A percentile compares a stretch with the other conserved stretches of the same genome.
phyloP scores from a whole-genome alignment of 2,797 vertebrate species.

The Rhadinocentrus ornatus region DNA sequence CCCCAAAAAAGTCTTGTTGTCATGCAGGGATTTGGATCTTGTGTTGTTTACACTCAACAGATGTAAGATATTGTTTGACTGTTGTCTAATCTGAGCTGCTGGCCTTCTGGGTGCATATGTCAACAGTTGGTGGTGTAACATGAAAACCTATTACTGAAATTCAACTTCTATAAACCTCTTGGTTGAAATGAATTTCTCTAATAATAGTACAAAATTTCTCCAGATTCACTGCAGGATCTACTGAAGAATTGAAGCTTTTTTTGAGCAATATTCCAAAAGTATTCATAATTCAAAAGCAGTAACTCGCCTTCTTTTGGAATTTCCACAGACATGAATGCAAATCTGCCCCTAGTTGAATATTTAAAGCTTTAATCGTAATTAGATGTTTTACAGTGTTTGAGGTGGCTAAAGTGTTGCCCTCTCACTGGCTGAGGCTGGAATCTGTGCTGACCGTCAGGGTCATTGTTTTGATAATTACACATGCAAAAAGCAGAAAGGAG shows the following conservation, averaged over 20 bases:
- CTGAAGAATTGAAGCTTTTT: slow-evolving; percentile 14
- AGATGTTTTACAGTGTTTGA: slow-evolving; percentile 54
- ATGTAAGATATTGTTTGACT: slow-evolving; percentile 17
- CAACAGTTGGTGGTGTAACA: not conserved
- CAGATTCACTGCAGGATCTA: not conserved
- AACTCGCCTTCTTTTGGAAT: slow-evolving; percentile 6
- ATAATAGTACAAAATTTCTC: not conserved
- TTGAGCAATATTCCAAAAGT: not conserved
- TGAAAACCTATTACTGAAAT: no score
- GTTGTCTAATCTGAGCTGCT: slow-evolving; percentile 31
- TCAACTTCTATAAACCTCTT: not conserved
- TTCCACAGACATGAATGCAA: slow-evolving; percentile 16
- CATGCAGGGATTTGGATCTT: slow-evolving; percentile 34
- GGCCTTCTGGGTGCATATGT: slow-evolving; percentile 14
- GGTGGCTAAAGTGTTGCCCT: slow-evolving; percentile 54
- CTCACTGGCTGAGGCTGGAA: slow-evolving; percentile 54
- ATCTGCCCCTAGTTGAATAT: slow-evolving; percentile 36
- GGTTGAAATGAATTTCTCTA: not conserved
- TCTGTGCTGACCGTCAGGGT: slow-evolving; percentile 40
- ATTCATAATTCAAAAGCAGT: not conserved
- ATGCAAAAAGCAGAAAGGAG: slow-evolving; percentile 41
- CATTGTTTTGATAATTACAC: slow-evolving; percentile 65
- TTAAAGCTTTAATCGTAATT: slow-evolving; percentile 57
- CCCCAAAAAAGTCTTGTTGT: slow-evolving; percentile 44
- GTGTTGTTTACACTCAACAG: slow-evolving; percentile 13